Base-by-base conservation (phyloP, 2,113 vertebrate species). In the Alectura lathami region DNA sequence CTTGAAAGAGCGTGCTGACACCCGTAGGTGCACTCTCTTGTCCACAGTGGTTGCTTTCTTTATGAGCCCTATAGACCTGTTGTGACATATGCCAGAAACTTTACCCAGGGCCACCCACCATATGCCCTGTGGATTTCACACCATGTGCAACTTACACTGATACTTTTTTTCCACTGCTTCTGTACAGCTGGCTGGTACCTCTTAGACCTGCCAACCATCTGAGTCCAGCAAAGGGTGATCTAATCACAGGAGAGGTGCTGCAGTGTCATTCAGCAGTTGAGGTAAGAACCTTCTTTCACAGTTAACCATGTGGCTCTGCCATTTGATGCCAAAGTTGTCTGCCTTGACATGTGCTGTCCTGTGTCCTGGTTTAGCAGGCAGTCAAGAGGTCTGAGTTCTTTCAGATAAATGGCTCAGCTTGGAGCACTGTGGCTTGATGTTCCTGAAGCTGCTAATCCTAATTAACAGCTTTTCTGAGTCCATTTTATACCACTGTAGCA, bases 391-490 rank as follows among this genome's bases (percentile, higher is more conserved):
- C 34, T 9, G 54, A 83, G 59, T 34, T 88, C n/a, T 86, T 51
- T 77, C 68, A 86, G 63, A 70, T 60, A 89, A 95, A 93, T 60
- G 68, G 59, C 79, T 91, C 72, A 53, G 54, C 68, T 86, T 91
- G 72, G 59, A 88, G 89, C 79, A 40, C 34, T 27, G 79, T 47
- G 63, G 32, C 60, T 85, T 74, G 72, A 48, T 88, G 82, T 59
- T 91, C 76, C 79, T 82, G 83, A 78, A 91, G 83, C 62, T 88
- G 53, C 56, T 94, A 83, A 86, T 91, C 80, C 90, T 93, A 94
- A 94, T 96, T 94, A 91, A 90, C 86, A 84, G 91, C 62, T 93
- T 96, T 96, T 81, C 53, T 48, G 53, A 88, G 79, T 57, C 64
- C 89, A 78, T 94, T 94, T 94, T 64, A 57, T 34, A 93, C 60